Conservation (phyloP, 2,888 invertebrate species). For the Calliscelio sp. region DNA sequence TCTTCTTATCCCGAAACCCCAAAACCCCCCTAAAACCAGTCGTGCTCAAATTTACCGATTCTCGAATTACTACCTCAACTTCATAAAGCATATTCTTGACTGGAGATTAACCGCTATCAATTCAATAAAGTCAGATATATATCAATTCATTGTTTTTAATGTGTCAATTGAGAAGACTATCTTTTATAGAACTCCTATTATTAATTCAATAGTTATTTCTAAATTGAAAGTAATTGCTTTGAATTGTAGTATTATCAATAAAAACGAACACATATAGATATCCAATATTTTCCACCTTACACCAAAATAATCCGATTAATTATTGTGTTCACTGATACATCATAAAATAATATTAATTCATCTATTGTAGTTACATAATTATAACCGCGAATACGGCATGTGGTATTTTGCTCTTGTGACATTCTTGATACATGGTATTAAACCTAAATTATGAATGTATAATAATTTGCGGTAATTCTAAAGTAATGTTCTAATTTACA, state of each 20-base stretch:
- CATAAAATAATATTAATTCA: neutral
- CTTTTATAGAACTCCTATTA: too few species aligned
- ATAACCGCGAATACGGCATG: conserved; percentile 3
- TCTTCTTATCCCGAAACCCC: conserved; percentile 67
- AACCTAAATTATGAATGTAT: too few species aligned
- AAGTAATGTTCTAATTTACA: too few species aligned
- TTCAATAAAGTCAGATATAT: neutral
- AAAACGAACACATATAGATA: too few species aligned
- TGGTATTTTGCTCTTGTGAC: too few species aligned
- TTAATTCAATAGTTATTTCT: too few species aligned
- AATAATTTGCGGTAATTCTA: too few species aligned
- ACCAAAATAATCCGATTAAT: neutral
- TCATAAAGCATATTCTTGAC: conserved; percentile 17
- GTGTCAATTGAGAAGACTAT: neutral
- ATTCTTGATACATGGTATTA: too few species aligned
- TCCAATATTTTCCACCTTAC: too few species aligned
- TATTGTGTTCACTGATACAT: neutral
- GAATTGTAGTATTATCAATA: too few species aligned
- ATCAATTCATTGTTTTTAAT: neutral
- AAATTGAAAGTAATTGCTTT: too few species aligned
- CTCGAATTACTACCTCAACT: conserved; percentile 39
- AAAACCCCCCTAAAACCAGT: conserved; percentile 31
- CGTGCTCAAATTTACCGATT: conserved; percentile 56
- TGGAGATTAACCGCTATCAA: conserved; percentile 19
- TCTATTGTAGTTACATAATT: neutral